phyloP scores from a whole-genome alignment of 2,797 vertebrate species.

The Micrastur ruficollis region DNA sequence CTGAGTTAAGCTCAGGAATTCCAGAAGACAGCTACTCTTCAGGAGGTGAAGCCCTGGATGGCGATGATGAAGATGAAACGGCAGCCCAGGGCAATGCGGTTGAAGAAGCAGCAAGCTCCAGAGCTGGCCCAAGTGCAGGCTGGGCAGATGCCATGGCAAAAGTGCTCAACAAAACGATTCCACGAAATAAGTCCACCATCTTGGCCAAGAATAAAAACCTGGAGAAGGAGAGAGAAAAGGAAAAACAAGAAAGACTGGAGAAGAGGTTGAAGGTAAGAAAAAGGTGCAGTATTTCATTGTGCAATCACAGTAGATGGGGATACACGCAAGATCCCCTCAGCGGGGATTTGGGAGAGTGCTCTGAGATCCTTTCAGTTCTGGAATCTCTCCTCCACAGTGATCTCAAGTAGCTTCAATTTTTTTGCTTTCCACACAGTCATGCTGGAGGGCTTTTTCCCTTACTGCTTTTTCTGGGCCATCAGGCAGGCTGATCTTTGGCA shows the following conservation, averaged over 20 bases:
- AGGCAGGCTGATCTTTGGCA: neutral
- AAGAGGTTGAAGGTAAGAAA: slow-evolving; percentile 82
- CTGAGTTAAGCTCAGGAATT: slow-evolving; percentile 42
- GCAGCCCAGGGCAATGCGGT: neutral
- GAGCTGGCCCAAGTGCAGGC: slow-evolving; percentile 72
- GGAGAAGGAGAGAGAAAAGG: slow-evolving; percentile 81
- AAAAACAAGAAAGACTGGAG: slow-evolving; percentile 79
- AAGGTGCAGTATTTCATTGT: neutral
- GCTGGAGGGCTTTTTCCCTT: neutral
- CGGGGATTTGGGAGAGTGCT: neutral
- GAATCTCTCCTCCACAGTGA: neutral
- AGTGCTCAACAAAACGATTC: slow-evolving; percentile 85
- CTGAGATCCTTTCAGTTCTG: neutral
- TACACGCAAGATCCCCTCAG: neutral
- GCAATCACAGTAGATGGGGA: neutral
- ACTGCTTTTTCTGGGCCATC: neutral
- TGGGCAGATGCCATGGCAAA: slow-evolving; percentile 97
- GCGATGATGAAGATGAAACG: slow-evolving; percentile 66
- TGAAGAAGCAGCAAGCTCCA: slow-evolving; percentile 7
- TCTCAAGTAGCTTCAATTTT: neutral
- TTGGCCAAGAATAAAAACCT: slow-evolving; percentile 86
- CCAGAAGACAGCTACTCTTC: slow-evolving; percentile 59
- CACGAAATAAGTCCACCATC: slow-evolving; percentile 78
- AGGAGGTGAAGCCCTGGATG: slow-evolving; percentile 56
- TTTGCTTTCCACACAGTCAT: neutral